These are phyloP conservation scores for Petrolisthes manimaculis DNA, from an alignment of 2,888 invertebrate species.

Conservation along the genomic window DNA sequence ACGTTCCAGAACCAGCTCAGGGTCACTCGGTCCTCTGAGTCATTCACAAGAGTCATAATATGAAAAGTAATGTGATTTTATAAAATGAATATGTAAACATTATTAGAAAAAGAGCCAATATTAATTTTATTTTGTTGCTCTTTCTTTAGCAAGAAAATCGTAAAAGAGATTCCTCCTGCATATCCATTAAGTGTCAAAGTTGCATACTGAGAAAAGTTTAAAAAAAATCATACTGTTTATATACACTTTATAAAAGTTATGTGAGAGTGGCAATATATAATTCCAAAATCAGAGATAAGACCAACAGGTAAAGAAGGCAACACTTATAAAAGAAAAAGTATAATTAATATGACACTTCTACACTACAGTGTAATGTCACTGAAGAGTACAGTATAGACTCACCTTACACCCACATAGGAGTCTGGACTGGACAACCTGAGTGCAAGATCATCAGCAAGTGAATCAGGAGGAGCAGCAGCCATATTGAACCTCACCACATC, in stretches of 20 bases:
- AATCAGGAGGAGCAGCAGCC: conserved; percentile 47
- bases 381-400: neutral
- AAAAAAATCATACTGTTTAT: no score
- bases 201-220: no score
- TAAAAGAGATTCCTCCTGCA: no score
- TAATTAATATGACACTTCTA: neutral
- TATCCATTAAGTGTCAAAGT: no score
- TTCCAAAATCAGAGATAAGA: neutral
- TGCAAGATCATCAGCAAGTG: conserved; percentile 52
- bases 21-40: conserved; percentile 49
- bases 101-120: no score
- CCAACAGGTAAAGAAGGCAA: neutral
- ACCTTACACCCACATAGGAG: conserved; percentile 57
- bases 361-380: neutral
- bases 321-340: neutral
- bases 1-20: conserved; percentile 50
- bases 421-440: conserved; percentile 40
- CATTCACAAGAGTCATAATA: no score
- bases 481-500: conserved; percentile 57
- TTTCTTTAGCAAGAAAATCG: no score
- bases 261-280: neutral
- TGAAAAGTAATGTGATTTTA: no score
- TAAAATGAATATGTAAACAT: no score
- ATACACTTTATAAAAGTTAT: no score
- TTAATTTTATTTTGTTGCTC: no score